Conservation (phyloP, 1,140 invertebrate species). For the Ceratoteleas bidentatus region DNA sequence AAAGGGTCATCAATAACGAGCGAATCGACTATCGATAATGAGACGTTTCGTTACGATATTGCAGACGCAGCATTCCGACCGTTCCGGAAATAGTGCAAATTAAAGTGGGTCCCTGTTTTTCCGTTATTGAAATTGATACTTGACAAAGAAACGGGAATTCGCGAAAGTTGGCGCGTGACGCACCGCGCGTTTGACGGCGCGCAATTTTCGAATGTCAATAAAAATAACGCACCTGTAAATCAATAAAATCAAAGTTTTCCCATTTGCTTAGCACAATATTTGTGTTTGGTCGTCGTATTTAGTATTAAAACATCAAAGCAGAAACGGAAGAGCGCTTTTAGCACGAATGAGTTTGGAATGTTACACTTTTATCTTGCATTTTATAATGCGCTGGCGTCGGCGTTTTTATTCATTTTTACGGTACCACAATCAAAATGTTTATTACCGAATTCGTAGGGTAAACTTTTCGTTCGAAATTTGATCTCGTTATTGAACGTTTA, state of each 20-base stretch:
- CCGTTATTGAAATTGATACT: slow-evolving; percentile 11
- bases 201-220: slow-evolving; percentile 40
- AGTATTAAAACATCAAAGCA: slow-evolving; percentile 36
- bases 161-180: neutral
- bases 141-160: slow-evolving; percentile 12
- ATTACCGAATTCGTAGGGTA: neutral
- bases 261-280: slow-evolving; percentile 38
- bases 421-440: slow-evolving; percentile 3
- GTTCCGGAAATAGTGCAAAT: slow-evolving; percentile 21
- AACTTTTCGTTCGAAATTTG: neutral
- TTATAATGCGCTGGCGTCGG: neutral
- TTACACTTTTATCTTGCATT: slow-evolving; percentile 16
- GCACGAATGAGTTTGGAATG: slow-evolving; percentile 7
- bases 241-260: slow-evolving; percentile 35
- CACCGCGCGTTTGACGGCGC: slow-evolving; percentile 4
- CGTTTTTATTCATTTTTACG: slow-evolving; percentile 11
- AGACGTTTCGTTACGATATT: slow-evolving; percentile 53
- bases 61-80: slow-evolving; percentile 6
- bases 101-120: slow-evolving; percentile 8
- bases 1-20: slow-evolving; percentile 66
- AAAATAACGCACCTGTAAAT: slow-evolving; percentile 27
- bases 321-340: slow-evolving; percentile 24
- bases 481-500: neutral
- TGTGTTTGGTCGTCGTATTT: slow-evolving; percentile 14
- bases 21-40: slow-evolving; percentile 71